Conservation (phyloP, 2,113 vertebrate genomes). For the Oenanthe oenanthe region DNA sequence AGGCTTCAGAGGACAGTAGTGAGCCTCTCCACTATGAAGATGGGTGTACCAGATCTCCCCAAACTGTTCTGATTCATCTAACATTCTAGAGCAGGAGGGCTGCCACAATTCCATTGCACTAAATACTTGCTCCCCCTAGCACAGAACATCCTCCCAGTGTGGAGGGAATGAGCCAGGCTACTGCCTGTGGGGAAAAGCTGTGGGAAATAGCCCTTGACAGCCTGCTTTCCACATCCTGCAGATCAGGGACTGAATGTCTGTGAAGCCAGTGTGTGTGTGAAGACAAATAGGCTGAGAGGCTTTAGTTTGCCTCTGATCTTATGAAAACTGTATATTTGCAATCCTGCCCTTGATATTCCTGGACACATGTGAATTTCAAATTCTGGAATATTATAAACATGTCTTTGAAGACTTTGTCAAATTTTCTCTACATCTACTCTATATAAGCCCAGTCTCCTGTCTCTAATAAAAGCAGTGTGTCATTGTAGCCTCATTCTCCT, state of each 20-base stretch:
- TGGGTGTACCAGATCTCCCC: neutral
- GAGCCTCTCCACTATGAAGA: neutral
- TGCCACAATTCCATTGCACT: neutral
- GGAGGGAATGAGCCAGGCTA: neutral
- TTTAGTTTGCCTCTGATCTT: neutral
- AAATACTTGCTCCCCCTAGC: neutral
- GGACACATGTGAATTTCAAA: neutral
- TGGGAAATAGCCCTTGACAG: neutral
- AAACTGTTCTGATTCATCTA: neutral
- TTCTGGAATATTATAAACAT: neutral
- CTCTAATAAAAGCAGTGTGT: neutral
- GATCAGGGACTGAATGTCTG: neutral
- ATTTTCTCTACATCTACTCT: neutral
- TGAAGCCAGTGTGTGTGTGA: neutral
- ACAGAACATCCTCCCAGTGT: neutral
- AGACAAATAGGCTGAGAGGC: neutral
- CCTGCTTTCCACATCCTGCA: neutral
- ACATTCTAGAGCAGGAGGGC: neutral
- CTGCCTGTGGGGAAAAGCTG: neutral
- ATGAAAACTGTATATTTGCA: neutral
- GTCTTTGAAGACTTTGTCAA: neutral
- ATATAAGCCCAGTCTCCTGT: neutral
- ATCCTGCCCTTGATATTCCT: neutral
- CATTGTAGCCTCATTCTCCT: neutral
- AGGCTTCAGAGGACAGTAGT: neutral